Conservation (phyloP, 2,797 vertebrate species). For the Moxostoma hubbsi region DNA sequence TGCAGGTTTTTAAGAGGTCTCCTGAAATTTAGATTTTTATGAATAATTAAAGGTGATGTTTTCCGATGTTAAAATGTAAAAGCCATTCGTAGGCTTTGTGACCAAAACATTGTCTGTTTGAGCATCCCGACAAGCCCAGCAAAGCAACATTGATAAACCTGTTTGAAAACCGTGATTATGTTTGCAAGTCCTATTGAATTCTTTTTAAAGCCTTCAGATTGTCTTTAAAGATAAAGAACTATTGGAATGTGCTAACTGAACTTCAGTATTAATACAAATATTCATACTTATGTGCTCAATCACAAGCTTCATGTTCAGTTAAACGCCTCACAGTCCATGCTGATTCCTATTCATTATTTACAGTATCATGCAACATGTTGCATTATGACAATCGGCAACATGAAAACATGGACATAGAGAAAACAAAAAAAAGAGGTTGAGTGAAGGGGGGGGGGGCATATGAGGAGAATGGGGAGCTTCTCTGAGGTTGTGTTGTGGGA, state of each 20-base stretch:
- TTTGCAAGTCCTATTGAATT: too few species aligned
- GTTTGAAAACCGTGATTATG: too few species aligned
- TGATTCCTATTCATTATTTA: conserved; percentile 38
- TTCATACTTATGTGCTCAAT: not conserved
- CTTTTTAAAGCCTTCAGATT: not conserved
- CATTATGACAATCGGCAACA: conserved; percentile 24
- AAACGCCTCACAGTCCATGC: conserved; percentile 2
- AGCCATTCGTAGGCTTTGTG: too few species aligned
- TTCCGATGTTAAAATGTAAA: too few species aligned
- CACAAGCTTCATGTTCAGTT: conserved; percentile 7
- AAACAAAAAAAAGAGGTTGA: conserved; percentile 4
- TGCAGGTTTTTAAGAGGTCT: too few species aligned
- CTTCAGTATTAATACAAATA: not conserved
- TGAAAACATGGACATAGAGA: conserved; percentile 29
- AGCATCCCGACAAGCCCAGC: too few species aligned
- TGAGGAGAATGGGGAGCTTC: conserved; percentile 6
- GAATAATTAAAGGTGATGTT: too few species aligned
- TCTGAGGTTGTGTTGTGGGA: conserved; percentile 11
- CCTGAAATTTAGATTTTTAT: too few species aligned
- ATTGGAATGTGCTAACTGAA: not conserved
- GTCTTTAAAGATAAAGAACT: not conserved
- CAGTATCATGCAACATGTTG: conserved; percentile 36
- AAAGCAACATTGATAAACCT: too few species aligned
- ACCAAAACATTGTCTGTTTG: too few species aligned
- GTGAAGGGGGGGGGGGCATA: not conserved